Evolutionary conservation across 1,140 invertebrate genomes (phyloP).

Genomic region (Bombus pascuorum): DNA sequence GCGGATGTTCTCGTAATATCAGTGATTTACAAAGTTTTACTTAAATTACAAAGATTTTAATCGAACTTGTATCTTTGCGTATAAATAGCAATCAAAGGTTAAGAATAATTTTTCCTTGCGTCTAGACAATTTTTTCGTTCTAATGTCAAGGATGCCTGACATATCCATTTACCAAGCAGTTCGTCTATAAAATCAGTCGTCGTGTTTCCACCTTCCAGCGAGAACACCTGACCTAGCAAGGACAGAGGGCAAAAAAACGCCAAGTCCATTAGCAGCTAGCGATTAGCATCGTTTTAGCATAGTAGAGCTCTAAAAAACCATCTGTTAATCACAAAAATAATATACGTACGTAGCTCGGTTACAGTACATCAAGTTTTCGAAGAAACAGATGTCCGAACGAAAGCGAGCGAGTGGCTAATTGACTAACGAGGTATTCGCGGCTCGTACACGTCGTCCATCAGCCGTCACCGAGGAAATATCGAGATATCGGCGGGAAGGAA

Average conservation of each 20-base stretch:
- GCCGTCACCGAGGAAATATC: slow-evolving; percentile 49
- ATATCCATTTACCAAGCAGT: too few relatives aligned
- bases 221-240: background rate
- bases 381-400: slow-evolving; percentile 37
- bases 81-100: background rate
- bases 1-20: slow-evolving; percentile 19
- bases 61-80: background rate
- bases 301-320: background rate
- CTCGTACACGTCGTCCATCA: slow-evolving; percentile 51
- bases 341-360: background rate
- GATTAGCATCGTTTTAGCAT: background rate
- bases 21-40: too few relatives aligned
- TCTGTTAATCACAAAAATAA: background rate
- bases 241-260: background rate
- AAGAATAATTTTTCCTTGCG: background rate
- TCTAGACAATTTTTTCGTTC: too few relatives aligned
- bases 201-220: background rate
- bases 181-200: background rate
- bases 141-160: background rate
- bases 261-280: background rate
- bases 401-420: slow-evolving; percentile 51
- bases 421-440: slow-evolving; percentile 54
- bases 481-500: slow-evolving; percentile 12
- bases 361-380: background rate
- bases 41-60: background rate